Percentiles rank a stretch among this genome's conserved stretches.
Evolutionary conservation across 2,888 invertebrate genomes (phyloP).

Genomic region (Eumerus sabulonum): DNA sequence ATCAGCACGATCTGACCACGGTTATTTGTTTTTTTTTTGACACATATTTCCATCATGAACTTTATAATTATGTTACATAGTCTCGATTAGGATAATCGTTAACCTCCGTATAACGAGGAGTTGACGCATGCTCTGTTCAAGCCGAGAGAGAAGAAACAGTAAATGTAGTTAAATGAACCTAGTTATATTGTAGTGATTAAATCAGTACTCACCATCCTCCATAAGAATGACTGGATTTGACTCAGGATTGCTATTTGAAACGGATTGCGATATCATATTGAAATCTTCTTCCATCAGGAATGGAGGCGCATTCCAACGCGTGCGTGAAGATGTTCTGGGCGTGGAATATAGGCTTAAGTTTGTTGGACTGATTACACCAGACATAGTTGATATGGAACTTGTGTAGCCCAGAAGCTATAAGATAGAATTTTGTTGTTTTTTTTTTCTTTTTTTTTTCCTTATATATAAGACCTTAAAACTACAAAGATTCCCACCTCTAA

Average conservation of each 20-base stretch:
- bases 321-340: constrained; percentile 84
- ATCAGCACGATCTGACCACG: no score
- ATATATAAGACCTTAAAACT: no score
- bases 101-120: constrained; percentile 77
- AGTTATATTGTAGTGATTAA: no score
- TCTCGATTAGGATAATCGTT: constrained; percentile 77
- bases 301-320: constrained; percentile 89
- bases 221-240: constrained; percentile 87
- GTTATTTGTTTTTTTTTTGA: no score
- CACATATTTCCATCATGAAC: no score
- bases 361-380: constrained; percentile 93
- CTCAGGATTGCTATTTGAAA: constrained; percentile 82
- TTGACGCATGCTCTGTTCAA: constrained; percentile 70
- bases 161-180: background rate
- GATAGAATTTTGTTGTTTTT: constrained; percentile 1
- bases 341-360: constrained; percentile 92
- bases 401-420: constrained; percentile 94
- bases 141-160: constrained; percentile 16
- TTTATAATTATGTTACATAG: constrained; percentile 77
- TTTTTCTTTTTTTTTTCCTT: no score
- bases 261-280: constrained; percentile 91
- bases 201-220: constrained; percentile 84
- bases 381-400: constrained; percentile 88
- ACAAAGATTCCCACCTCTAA: no score
- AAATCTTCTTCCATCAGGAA: constrained; percentile 97